These are phyloP conservation scores for Pygoscelis adeliae DNA, from an alignment of 2,113 vertebrate genomes.

Conservation along the genomic window DNA sequence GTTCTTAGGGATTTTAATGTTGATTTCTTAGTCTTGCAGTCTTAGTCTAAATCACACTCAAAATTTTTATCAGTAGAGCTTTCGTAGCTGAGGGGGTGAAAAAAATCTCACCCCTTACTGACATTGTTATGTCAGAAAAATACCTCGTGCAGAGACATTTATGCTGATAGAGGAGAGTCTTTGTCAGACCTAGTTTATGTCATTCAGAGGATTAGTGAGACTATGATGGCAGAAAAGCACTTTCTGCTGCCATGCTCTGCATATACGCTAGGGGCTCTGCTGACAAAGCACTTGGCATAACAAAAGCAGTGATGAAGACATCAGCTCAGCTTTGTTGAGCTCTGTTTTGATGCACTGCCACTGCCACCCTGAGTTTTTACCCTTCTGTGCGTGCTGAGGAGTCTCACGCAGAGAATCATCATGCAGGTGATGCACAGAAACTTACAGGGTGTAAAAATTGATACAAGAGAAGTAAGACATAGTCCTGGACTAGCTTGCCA, in stretches of 20 bases:
- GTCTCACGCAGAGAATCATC: neutral
- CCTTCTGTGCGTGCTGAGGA: neutral
- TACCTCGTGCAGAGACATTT: neutral
- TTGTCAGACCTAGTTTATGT: neutral
- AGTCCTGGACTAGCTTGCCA: neutral
- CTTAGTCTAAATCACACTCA: neutral
- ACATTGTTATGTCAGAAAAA: neutral
- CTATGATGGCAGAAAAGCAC: neutral
- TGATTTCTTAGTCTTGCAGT: neutral
- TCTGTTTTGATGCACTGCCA: neutral
- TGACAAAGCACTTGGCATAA: neutral
- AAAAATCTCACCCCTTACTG: neutral
- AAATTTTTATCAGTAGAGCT: neutral
- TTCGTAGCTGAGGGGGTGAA: neutral
- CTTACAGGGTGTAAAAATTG: neutral
- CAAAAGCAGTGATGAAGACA: neutral
- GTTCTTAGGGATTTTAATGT: neutral
- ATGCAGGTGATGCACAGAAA: neutral
- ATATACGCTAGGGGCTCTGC: neutral
- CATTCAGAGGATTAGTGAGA: neutral
- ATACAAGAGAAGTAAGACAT: neutral
- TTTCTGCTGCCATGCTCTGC: neutral
- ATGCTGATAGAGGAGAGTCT: neutral
- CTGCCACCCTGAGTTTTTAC: neutral
- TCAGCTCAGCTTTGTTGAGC: neutral